Evolutionary conservation across 2,113 vertebrate genomes (phyloP).

Genomic region (Gnathonemus echidnorhynchus): DNA sequence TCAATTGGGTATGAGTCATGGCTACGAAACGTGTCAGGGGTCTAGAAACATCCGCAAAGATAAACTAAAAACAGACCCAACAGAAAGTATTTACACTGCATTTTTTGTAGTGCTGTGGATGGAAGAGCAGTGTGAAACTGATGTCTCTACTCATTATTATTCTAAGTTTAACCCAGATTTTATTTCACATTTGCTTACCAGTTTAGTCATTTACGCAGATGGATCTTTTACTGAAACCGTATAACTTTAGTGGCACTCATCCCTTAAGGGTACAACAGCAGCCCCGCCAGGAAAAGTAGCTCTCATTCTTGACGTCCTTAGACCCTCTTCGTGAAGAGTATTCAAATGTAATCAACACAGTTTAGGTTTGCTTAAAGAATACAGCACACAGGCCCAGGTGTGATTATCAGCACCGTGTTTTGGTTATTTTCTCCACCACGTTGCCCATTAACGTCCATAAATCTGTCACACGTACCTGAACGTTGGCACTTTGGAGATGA

Average conservation of each 20-base stretch:
- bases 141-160: neutral
- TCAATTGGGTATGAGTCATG: neutral
- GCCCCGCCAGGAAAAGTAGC: neutral
- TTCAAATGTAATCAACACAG: neutral
- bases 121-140: neutral
- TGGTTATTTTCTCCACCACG: neutral
- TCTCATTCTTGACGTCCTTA: neutral
- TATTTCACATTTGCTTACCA: neutral
- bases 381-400: neutral
- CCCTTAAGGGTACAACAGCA: neutral
- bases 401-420: neutral
- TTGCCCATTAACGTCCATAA: neutral
- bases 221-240: neutral
- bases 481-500: neutral
- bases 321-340: neutral
- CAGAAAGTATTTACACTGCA: slow-evolving; percentile 1
- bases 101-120: neutral
- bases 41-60: neutral
- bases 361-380: neutral
- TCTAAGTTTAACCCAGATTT: neutral
- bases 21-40: neutral
- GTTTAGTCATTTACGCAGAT: neutral
- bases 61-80: slow-evolving; percentile 2
- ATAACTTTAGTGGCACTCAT: neutral
- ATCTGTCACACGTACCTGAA: neutral